Percentiles rank a stretch among this genome's conserved stretches.
Evolutionary conservation across 2,888 invertebrate species (phyloP).

Genomic region (Morpho helenor): DNA sequence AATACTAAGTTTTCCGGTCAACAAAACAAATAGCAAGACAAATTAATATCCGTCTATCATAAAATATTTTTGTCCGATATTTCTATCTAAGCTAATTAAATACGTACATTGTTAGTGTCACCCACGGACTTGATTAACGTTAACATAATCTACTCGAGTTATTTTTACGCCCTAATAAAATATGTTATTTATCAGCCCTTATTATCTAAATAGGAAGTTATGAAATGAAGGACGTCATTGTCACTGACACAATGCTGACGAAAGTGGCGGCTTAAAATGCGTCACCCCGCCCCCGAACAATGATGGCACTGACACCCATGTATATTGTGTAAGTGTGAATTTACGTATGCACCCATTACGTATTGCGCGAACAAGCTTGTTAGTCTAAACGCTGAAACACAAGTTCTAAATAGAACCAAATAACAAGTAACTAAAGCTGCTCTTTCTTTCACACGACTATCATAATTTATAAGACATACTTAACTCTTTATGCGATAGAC

Average conservation of each 20-base stretch:
- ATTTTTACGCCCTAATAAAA: neutral
- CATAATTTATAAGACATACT: constrained; percentile 5
- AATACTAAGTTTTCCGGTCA: too few species aligned
- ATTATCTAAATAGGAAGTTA: constrained; percentile 61
- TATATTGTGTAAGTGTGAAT: constrained; percentile 21
- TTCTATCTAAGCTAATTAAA: too few species aligned
- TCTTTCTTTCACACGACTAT: constrained; percentile 2
- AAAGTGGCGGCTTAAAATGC: constrained; percentile 42
- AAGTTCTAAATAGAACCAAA: constrained; percentile 17
- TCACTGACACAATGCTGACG: constrained; percentile 37
- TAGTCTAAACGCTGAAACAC: constrained; percentile 12
- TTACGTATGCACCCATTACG: constrained; percentile 20
- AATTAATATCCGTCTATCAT: too few species aligned
- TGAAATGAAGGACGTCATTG: constrained; percentile 54
- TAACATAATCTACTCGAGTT: too few species aligned
- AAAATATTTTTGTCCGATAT: too few species aligned
- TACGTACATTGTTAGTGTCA: too few species aligned
- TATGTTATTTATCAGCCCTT: constrained; percentile 48
- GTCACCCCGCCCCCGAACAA: constrained; percentile 46
- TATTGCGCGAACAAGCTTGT: constrained; percentile 14
- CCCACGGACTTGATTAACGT: too few species aligned
- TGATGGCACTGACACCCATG: constrained; percentile 25
- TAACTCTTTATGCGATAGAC: too few species aligned
- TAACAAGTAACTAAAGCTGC: constrained; percentile 12
- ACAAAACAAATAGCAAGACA: too few species aligned